Base-by-base conservation (phyloP, 2,888 invertebrate species). In the Andrena trimmerana region DNA sequence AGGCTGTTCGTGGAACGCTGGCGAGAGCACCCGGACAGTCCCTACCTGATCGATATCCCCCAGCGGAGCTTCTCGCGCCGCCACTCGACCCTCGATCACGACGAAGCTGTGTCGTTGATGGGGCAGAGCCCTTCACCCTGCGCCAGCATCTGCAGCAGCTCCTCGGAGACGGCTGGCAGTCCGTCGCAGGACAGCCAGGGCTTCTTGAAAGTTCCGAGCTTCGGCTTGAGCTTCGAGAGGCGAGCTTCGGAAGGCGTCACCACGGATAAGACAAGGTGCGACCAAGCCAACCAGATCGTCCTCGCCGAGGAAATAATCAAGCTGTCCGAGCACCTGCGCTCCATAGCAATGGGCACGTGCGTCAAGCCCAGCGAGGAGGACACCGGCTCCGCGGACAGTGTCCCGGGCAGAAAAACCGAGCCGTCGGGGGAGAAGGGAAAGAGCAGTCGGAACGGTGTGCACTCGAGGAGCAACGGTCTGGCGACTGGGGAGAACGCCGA, bases 21-120 rank as follows among this genome's bases (percentile, higher is more conserved):
- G 98, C 97, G 97, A 91, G 97, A 98, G 90, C 97, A 98, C 93
- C 97, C 97, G 0, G 97, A 97, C 94, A 97, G 97, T 60, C 98
- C 98, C 0, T 98, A 98, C 94, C 95, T 97, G 24, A 97, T 98
- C 92, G 97, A 97, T 13, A 24, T 74, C 4, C 78, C 86, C 6
- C 73, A 75, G 27, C 20, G 13, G 8, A 16, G 36, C 0, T 13
- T 78, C 0, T 63, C 66, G 0, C 68, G 36, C 0, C 48, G 20
- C 7, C 33, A 59, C 5, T 31, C 59, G 16, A 16, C 29, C 10
- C 48, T 60, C 7, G 71, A 81, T 36, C 70, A 10, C 29, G 85
- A 86, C 0, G 85, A 90, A 3, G 84, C 89, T 0, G 85, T 86
- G 10, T 94, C 94, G 0, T 82, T 97, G 62, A 94, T 96, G 89